phyloP scores from a whole-genome alignment of 30 jellyfish, hydroid and myxozoan species.

The Hydra vulgaris region DNA sequence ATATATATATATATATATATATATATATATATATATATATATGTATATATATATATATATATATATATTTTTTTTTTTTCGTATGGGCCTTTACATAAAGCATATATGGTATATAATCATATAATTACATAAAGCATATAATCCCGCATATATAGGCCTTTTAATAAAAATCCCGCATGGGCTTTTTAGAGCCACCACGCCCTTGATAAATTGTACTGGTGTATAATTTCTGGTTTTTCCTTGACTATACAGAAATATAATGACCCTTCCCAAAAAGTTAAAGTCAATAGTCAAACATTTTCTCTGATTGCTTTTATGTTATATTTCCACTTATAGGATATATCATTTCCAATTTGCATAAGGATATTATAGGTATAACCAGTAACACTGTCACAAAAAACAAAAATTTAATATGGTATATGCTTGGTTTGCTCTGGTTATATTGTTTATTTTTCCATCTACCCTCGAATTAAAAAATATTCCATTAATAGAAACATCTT shows the following conservation, averaged over 20 bases:
- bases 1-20: too few relatives aligned
- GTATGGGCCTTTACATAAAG: too few relatives aligned
- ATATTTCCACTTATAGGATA: background rate
- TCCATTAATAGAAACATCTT: constrained; percentile 31
- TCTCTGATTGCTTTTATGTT: constrained; percentile 20
- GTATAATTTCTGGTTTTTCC: too few relatives aligned
- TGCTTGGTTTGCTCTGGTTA: constrained; percentile 33
- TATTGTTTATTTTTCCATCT: constrained; percentile 39
- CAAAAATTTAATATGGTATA: constrained; percentile 32
- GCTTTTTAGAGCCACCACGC: too few relatives aligned
- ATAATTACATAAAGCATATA: too few relatives aligned
- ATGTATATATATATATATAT: too few relatives aligned
- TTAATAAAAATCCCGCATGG: too few relatives aligned
- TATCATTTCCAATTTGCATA: constrained; percentile 22
- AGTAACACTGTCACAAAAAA: constrained; percentile 36
- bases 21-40: too few relatives aligned
- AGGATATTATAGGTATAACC: constrained; percentile 41
- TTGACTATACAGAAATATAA: constrained; percentile 34
- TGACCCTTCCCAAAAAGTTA: constrained; percentile 40
- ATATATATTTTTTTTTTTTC: too few relatives aligned
- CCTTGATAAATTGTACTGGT: too few relatives aligned
- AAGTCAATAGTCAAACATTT: constrained; percentile 28
- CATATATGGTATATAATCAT: too few relatives aligned
- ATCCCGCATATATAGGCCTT: too few relatives aligned
- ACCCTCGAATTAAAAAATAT: constrained; percentile 35